Base-by-base conservation (phyloP, 2,797 vertebrate genomes). In the Tokudaia muenninki region DNA sequence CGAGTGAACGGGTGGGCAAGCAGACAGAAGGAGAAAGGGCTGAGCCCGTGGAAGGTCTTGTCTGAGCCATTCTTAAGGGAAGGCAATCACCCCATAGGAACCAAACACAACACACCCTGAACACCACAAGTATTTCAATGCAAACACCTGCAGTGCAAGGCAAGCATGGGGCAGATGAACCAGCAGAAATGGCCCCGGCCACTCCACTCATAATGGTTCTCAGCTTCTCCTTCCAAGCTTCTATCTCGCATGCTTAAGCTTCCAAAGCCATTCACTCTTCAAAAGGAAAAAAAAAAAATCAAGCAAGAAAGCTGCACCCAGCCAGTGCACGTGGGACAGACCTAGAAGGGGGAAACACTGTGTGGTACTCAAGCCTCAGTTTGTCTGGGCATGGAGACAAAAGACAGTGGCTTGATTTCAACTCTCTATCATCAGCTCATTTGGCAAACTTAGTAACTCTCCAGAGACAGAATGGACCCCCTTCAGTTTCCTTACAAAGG, bases 311-410 rank as follows among this genome's bases (percentile, higher is more conserved):
- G 74, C 59, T 31, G 67, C 22, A 37, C 61, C 94, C 67, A 84
- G 24, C 65, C 80, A 90, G 97, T 96, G 96, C 96, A 96, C 94
- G 95, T 96, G 98, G 97, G 98, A 96, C 92, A 96, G 89, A 92
- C 77, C 87, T 94, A 74, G 84, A 90, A 82, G 90, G 59, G 50
- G 16, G 72, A 87, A 7, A 91, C 47, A 80, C 19, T 87, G 78
- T 4, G n/a, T n/a, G 70, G 47, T 21, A 72, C 22, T 65, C 3
- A 26, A 88, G 82, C 80, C 77, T 81, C 0, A 0, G 22, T 78
- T 44, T 80, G 37, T 87, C 92, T 92, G 44, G 61, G 74, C 41
- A 50, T 19, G 31, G 47, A 87, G 44, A 75, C 41, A 93, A 86
- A 77, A 74, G 47, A 78, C 6, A 70, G 65, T 29, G 80, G 44